Conservation (phyloP, 2,888 invertebrate species). For the Eudemis profundana region DNA sequence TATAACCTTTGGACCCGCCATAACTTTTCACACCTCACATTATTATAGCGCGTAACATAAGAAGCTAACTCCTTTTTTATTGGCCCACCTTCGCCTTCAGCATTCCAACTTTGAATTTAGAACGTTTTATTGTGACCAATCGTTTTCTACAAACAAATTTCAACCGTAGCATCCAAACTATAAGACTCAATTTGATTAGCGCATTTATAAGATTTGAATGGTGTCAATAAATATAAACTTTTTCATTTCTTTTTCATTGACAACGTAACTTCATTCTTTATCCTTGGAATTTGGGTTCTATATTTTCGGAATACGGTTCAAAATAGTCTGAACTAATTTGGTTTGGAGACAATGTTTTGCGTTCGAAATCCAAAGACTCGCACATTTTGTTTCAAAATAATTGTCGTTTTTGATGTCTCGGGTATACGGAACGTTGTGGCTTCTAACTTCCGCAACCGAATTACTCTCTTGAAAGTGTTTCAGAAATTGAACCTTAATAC, state of each 20-base stretch:
- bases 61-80: constrained; percentile 84
- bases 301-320: constrained; percentile 32
- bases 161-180: constrained; percentile 47
- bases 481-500: neutral
- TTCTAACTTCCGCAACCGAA: constrained; percentile 1
- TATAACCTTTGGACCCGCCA: constrained; percentile 58
- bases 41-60: constrained; percentile 73
- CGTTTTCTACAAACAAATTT: constrained; percentile 44
- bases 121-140: constrained; percentile 72
- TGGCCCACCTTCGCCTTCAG: constrained; percentile 83
- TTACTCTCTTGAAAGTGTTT: constrained; percentile 49
- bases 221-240: constrained; percentile 79
- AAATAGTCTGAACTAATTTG: constrained; percentile 46
- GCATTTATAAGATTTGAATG: constrained; percentile 59
- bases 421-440: constrained; percentile 35
- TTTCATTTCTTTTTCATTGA: constrained; percentile 59
- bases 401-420: constrained; percentile 55
- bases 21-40: constrained; percentile 60
- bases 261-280: constrained; percentile 50
- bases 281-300: constrained; percentile 50
- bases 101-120: constrained; percentile 80
- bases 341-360: constrained; percentile 52
- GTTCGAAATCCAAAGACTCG: constrained; percentile 61
- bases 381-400: constrained; percentile 73
- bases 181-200: constrained; percentile 54